phyloP scores from a whole-genome alignment of 2,888 invertebrate species.

The Melinaea menophilus region DNA sequence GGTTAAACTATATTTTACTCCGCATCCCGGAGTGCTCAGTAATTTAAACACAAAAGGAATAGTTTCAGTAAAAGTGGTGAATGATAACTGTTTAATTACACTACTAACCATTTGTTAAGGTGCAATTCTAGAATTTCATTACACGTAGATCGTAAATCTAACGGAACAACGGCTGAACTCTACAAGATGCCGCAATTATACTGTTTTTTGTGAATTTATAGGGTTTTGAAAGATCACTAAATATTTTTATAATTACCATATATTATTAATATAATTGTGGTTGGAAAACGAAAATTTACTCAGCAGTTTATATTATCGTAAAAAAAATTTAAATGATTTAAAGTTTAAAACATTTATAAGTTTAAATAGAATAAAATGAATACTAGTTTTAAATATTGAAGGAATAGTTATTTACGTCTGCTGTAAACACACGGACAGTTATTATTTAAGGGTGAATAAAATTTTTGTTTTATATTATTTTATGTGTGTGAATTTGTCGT shows the following conservation, averaged over 20 bases:
- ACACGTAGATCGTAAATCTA: slow-evolving; percentile 31
- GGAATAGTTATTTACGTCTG: slow-evolving; percentile 21
- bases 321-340: neutral
- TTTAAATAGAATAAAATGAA: neutral
- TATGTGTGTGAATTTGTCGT: too few species aligned
- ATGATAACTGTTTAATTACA: slow-evolving; percentile 23
- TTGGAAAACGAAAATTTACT: too few species aligned
- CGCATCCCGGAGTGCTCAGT: neutral
- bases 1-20: slow-evolving; percentile 2
- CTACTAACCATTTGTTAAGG: slow-evolving; percentile 26
- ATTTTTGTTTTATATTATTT: too few species aligned
- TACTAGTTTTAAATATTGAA: slow-evolving; percentile 9
- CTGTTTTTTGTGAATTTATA: neutral
- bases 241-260: neutral
- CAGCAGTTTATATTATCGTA: too few species aligned
- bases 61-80: slow-evolving; percentile 6
- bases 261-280: too few species aligned
- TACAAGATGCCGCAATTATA: slow-evolving; percentile 25
- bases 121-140: slow-evolving; percentile 32
- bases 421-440: slow-evolving; percentile 17
- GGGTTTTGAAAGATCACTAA: neutral
- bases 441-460: neutral
- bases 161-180: slow-evolving; percentile 28
- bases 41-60: slow-evolving; percentile 14
- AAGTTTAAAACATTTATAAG: neutral